phyloP scores from a whole-genome alignment of 2,797 vertebrate species.

The Calcarius lapponicus region DNA sequence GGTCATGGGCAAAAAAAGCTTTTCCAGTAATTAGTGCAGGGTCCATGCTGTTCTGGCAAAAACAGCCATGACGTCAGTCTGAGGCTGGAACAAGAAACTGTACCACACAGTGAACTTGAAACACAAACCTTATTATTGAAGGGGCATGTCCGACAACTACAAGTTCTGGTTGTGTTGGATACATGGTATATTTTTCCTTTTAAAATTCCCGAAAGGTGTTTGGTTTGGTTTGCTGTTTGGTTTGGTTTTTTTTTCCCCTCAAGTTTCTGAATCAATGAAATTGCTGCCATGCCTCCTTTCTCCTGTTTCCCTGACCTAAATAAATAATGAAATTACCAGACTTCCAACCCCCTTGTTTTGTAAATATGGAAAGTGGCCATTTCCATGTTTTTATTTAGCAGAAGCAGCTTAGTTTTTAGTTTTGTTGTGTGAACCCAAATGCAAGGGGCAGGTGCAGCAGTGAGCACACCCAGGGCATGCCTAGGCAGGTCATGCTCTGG shows the following conservation, averaged over 20 bases:
- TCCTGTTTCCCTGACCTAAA: neutral
- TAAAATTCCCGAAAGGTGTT: neutral
- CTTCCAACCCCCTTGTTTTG: neutral
- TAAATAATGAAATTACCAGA: neutral
- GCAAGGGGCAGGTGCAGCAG: neutral
- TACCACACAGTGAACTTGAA: neutral
- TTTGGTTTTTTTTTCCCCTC: neutral
- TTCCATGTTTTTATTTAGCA: conserved; percentile 15
- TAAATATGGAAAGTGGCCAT: neutral
- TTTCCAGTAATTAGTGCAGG: conserved; percentile 70
- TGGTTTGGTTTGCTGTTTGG: neutral
- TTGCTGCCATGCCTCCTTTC: neutral
- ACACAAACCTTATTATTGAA: conserved; percentile 29
- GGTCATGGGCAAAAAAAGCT: conserved; percentile 57
- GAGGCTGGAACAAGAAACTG: neutral
- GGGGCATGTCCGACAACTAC: neutral
- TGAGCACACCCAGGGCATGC: neutral
- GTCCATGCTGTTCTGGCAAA: conserved; percentile 63
- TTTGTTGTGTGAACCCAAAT: neutral
- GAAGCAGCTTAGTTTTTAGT: neutral
- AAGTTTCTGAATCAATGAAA: neutral
- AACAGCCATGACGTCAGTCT: conserved; percentile 34
- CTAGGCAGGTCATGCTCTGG: accelerated
- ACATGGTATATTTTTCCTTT: neutral
- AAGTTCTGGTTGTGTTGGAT: neutral